phyloP scores from a whole-genome alignment of 35 echinoderm and acorn worm species.

The Amphiura filiformis region DNA sequence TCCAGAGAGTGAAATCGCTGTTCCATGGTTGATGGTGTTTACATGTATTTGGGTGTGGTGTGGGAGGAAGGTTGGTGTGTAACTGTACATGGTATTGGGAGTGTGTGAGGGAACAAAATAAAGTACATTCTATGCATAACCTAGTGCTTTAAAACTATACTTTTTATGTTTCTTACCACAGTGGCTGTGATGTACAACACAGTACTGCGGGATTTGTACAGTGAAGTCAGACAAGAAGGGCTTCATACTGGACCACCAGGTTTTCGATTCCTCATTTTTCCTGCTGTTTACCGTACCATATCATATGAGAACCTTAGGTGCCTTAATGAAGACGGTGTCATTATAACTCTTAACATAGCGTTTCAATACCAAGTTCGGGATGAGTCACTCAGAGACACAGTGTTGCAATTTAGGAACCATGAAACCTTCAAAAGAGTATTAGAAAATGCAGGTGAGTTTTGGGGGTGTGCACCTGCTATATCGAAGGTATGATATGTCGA shows the following conservation, averaged over 20 bases:
- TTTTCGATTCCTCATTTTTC: constrained; percentile 65
- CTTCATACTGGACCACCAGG: constrained; percentile 69
- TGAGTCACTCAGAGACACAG: constrained; percentile 13
- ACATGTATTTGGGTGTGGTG: neutral
- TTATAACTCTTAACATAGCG: constrained; percentile 45
- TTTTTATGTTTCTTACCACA: constrained; percentile 5
- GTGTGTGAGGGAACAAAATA: neutral
- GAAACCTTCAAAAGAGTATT: constrained; percentile 52
- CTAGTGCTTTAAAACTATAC: too few relatives aligned
- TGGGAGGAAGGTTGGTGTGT: too few relatives aligned
- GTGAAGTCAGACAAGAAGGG: constrained; percentile 61
- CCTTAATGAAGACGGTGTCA: constrained; percentile 77
- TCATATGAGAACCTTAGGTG: constrained; percentile 34
- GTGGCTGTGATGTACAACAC: constrained; percentile 78
- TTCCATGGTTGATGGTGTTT: neutral
- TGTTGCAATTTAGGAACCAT: constrained; percentile 63
- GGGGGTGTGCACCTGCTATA: too few relatives aligned
- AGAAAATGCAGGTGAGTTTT: constrained; percentile 60
- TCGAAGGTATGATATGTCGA: too few relatives aligned
- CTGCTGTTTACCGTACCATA: constrained; percentile 65
- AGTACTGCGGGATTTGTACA: constrained; percentile 39
- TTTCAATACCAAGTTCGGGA: constrained; percentile 57
- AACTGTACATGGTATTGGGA: neutral
- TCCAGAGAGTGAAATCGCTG: too few relatives aligned
- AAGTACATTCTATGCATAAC: too few relatives aligned